These are phyloP conservation scores for Halyomorpha halys DNA, from an alignment of 1,140 invertebrate genomes.

Conservation along the genomic window DNA sequence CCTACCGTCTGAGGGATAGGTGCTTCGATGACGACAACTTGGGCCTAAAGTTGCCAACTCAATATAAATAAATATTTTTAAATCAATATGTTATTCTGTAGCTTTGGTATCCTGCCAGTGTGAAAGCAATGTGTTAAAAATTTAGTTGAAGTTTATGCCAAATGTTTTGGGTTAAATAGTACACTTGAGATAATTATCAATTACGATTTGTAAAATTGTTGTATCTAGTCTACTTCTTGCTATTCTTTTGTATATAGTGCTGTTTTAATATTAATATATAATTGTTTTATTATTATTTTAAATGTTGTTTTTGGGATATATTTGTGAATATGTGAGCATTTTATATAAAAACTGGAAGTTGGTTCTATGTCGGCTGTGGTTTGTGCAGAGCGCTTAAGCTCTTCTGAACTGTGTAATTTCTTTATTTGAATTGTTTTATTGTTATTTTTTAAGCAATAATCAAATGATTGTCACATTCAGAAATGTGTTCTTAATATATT, in stretches of 20 bases:
- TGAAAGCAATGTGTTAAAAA: no score
- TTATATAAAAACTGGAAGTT: constrained; percentile 1
- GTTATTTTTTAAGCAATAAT: constrained; percentile 14
- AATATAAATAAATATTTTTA: neutral
- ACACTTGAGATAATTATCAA: neutral
- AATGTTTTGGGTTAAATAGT: neutral
- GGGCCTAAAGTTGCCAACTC: neutral
- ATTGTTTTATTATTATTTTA: constrained; percentile 11
- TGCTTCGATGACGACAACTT: neutral
- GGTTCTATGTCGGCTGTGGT: constrained; percentile 11
- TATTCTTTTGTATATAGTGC: constrained; percentile 4
- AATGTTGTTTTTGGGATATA: constrained; percentile 5
- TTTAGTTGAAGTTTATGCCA: neutral
- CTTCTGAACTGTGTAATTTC: constrained; percentile 5
- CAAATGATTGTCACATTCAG: constrained; percentile 12
- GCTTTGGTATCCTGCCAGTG: no score
- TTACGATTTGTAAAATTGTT: constrained; percentile 7
- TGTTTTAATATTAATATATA: constrained; percentile 9
- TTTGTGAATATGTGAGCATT: constrained; percentile 16
- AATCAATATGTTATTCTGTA: neutral
- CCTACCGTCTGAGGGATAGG: constrained; percentile 17
- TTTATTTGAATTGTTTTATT: neutral
- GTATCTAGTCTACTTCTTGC: constrained; percentile 17
- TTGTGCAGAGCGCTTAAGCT: neutral
- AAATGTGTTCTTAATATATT: neutral